phyloP scores from a whole-genome alignment of 2,113 vertebrate species.

The Numenius arquata region DNA sequence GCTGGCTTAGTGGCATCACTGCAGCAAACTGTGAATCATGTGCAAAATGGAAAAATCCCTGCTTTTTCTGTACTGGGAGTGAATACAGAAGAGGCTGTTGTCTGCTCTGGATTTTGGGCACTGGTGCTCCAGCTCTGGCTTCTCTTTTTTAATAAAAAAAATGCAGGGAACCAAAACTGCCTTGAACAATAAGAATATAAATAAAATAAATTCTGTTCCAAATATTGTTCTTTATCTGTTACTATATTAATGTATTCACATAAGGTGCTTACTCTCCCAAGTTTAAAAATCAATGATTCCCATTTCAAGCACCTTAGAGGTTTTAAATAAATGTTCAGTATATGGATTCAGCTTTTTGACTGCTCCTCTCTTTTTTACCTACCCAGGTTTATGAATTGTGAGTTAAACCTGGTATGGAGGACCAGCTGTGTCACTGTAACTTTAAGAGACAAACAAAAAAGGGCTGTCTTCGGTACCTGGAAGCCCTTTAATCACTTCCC shows the following conservation, averaged over 20 bases:
- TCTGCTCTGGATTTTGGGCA: neutral
- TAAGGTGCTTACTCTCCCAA: neutral
- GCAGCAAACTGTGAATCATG: neutral
- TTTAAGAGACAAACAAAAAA: neutral
- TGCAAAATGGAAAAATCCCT: conserved; percentile 6
- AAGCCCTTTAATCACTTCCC: neutral
- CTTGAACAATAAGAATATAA: neutral
- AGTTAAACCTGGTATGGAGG: neutral
- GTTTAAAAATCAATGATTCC: neutral
- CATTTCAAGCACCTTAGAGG: neutral
- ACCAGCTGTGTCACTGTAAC: neutral
- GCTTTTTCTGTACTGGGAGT: neutral
- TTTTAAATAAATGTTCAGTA: neutral
- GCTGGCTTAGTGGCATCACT: neutral
- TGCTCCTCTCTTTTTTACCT: neutral
- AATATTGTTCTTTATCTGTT: neutral
- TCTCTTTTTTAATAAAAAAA: neutral
- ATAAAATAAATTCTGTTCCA: neutral
- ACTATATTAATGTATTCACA: neutral
- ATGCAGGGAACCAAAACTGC: neutral
- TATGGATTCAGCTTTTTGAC: neutral
- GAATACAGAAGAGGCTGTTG: neutral
- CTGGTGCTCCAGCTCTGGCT: neutral
- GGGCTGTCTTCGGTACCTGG: neutral
- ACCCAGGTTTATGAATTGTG: neutral